These are phyloP conservation scores for Panagrolaimus sp. DNA, from an alignment of 1,140 invertebrate species.

Conservation along the genomic window DNA sequence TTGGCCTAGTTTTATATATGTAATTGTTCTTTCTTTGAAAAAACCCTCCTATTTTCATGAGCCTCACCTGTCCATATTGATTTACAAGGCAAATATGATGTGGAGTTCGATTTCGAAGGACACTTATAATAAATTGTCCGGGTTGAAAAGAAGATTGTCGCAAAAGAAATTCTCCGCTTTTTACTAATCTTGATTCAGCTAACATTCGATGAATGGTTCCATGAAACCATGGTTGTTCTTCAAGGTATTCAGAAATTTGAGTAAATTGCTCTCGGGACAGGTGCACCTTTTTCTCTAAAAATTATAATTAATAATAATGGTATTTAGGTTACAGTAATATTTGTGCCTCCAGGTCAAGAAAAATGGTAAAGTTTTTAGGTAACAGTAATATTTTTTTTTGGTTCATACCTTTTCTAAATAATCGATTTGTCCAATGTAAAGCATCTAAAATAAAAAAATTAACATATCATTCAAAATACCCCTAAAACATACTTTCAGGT, in stretches of 20 bases:
- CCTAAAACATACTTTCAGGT: background rate
- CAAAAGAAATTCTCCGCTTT: conserved; percentile 7
- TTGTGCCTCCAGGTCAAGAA: no score
- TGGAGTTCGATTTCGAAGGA: background rate
- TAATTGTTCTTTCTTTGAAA: no score
- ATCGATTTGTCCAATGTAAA: no score
- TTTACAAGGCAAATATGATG: conserved; percentile 3
- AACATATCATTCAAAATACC: no score
- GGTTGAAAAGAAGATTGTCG: conserved; percentile 5
- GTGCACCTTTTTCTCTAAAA: no score
- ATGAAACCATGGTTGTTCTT: conserved; percentile 8
- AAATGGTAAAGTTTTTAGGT: no score
- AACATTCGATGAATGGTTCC: conserved; percentile 10
- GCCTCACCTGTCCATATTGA: conserved; percentile 3
- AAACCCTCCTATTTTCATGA: background rate
- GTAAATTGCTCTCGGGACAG: background rate
- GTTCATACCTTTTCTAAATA: no score
- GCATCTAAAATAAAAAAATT: no score
- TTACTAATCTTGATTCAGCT: conserved; percentile 9
- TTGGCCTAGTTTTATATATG: no score
- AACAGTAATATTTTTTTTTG: no score
- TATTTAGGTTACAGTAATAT: no score
- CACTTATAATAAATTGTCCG: conserved; percentile 10
- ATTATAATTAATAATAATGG: no score
- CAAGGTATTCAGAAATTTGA: conserved; percentile 1